Percentiles rank a stretch among this genome's conserved stretches.
Evolutionary conservation across 2,797 vertebrate genomes (phyloP).

Genomic region (Chromobotia macracanthus): DNA sequence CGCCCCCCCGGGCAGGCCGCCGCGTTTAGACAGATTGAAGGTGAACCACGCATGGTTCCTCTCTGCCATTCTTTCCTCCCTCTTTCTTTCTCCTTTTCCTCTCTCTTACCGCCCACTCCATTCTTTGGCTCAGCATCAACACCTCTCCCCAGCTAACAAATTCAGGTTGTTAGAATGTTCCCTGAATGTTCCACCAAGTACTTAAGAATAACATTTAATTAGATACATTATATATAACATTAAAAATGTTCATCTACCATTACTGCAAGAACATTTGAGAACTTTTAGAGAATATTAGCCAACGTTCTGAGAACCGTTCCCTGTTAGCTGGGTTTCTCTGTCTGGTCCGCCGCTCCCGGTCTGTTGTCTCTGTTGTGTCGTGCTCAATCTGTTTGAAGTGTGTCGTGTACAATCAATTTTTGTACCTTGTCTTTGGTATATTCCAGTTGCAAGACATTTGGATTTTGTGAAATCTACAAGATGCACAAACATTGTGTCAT

Average conservation of each 20-base stretch:
- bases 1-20: constrained; percentile 84
- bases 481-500: not conserved
- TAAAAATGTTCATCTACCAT: too few species aligned
- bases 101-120: constrained; percentile 36
- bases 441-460: constrained; percentile 68
- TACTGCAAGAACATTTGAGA: too few species aligned
- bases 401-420: constrained; percentile 45
- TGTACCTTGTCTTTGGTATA: constrained; percentile 59
- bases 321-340: constrained; percentile 12
- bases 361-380: constrained; percentile 49
- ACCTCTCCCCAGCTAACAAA: not conserved
- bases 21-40: constrained; percentile 91
- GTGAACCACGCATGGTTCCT: constrained; percentile 93
- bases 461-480: constrained; percentile 44
- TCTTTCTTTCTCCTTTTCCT: constrained; percentile 43
- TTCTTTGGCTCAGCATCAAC: constrained; percentile 52
- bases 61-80: constrained; percentile 59
- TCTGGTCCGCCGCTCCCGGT: constrained; percentile 40
- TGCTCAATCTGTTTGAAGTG: constrained; percentile 49
- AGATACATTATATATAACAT: too few species aligned
- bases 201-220: too few species aligned
- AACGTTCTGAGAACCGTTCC: too few species aligned
- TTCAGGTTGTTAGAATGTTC: too few species aligned
- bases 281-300: too few species aligned
- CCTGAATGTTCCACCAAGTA: too few species aligned